Base-by-base conservation (phyloP, 2,113 vertebrate genomes). In the Percina caprodes region DNA sequence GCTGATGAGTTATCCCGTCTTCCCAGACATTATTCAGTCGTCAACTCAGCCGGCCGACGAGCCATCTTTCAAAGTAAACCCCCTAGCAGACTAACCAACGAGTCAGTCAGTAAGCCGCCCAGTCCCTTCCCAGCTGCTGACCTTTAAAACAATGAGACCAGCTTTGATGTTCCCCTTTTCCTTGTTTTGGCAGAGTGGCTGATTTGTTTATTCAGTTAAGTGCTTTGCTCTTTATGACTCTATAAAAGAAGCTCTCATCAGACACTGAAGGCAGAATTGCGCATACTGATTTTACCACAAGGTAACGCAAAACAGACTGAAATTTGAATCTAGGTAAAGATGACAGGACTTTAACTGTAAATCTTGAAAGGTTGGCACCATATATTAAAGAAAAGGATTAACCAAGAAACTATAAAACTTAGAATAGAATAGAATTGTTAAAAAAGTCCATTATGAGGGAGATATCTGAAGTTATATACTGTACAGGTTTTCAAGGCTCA, bases 131-230 rank as follows among this genome's bases (percentile, higher is more conserved):
- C 46, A 58, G 61, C 46, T 1, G 54, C 77, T 87, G 87, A 87
- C 85, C 83, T 93, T 88, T 88, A 76, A 86, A 89, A 83, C 13
- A 23, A 54, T 85, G 75, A 79, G 24, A 52, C 74, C 52, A 65
- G 60, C 88, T 91, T 92, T 92, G 87, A 92, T 80, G 87, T 92
- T 79, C 71, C 71, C 24, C 67, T 74, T 81, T 82, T 84, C 86
- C 85, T 69, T 79, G 79, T 88, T 88, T 84, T 62, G 79, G 60
- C 75, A 35, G 65, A 75, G 67, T 7, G 74, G 68, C 71, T 83
- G 69, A 87, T 92, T 91, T 90, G 86, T 90, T 93, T 92, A 90
- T 82, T 79, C 73, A 74, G 72, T 83, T 82, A 87, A 86, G 83
- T 77, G 83, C 90, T 91, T 82, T 87, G 84, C 71, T 88, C 88